Base-by-base conservation (phyloP, 2,797 vertebrate genomes). In the Petrocephalus schoutedeni region DNA sequence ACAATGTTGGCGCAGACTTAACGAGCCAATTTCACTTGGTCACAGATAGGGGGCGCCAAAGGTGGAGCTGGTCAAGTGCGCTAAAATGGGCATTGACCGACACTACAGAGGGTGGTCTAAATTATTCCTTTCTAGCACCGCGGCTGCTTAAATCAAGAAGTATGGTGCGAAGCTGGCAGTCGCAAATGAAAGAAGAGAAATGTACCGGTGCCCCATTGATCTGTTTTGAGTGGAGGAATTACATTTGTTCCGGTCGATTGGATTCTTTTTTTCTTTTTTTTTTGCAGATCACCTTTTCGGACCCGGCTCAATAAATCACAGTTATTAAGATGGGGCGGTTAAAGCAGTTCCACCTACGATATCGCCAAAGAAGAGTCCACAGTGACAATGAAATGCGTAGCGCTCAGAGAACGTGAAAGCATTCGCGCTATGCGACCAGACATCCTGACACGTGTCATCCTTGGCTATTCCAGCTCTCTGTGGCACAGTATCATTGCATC, bases 151-250 rank as follows among this genome's bases (percentile, higher is more conserved):
- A 12, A 54, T 57, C 23, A 59, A 9, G 19, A 54, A 74, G 7
- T 28, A 57, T 9, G 23, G 53, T 4, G 3, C 19, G 67, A 53
- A 82, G 12, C 61, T 88, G 23, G 19, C 16, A 36, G 21, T 59
- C 58, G 49, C n/a, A 67, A 87, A 88, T 87, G 51, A 56, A 87
- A 74, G 16, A 87, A 74, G 51, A 87, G n/a, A 53, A 80, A 83
- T 80, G 16, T n/a, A 58, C 51, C 45, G 8, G 21, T 1, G 32
- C 32, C 16, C n/a, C 74, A 88, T 88, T 88, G 28, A 51, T 85
- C 45, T 67, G 21, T 51, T 85, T 54, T 85, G 51, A 88, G 53
- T n/a, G 23, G 41, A 54, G 59, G 2, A 57, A 67, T 88, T 32
- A 88, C 36, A 57, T 74, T 86, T 88, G 84, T 57, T 58, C 53